Conservation (phyloP, 1,140 invertebrate genomes). For the Ectropis grisescens region DNA sequence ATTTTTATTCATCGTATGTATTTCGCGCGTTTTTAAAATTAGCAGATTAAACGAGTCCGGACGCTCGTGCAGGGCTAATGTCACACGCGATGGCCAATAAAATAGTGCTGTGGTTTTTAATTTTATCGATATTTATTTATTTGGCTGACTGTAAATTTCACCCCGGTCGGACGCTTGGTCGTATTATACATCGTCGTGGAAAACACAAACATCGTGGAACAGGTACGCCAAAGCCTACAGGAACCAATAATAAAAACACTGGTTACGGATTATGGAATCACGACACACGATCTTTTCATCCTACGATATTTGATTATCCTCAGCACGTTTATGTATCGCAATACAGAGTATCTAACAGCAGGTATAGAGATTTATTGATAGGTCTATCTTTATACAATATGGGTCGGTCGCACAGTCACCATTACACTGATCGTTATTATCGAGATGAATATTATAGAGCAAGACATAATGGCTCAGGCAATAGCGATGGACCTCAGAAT, state of each 20-base stretch:
- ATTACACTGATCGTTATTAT: slow-evolving; percentile 47
- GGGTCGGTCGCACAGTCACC: slow-evolving; percentile 38
- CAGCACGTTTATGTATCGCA: slow-evolving; percentile 48
- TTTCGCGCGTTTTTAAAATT: too few relatives aligned
- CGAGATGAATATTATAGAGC: slow-evolving; percentile 48
- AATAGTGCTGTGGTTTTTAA: slow-evolving; percentile 17
- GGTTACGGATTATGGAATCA: too few relatives aligned
- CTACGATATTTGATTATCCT: slow-evolving; percentile 35
- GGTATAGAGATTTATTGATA: slow-evolving; percentile 44
- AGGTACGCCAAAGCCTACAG: slow-evolving; percentile 7
- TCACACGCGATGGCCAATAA: slow-evolving; percentile 22
- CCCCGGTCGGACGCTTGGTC: not conserved
- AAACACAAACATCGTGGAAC: not conserved
- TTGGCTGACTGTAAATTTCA: slow-evolving; percentile 8
- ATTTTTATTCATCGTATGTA: too few relatives aligned
- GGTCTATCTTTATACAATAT: slow-evolving; percentile 55
- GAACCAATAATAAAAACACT: slow-evolving; percentile 16
- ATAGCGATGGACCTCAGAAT: too few relatives aligned
- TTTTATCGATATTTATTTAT: slow-evolving; percentile 8
- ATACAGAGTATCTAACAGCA: slow-evolving; percentile 47
- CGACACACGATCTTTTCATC: slow-evolving; percentile 5
- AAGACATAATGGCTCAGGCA: slow-evolving; percentile 27
- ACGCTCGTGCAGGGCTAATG: slow-evolving; percentile 5
- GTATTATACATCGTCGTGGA: not conserved
- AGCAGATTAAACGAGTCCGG: slow-evolving; percentile 7